phyloP scores from a whole-genome alignment of 1,140 invertebrate genomes.

The Amyelois transitella region DNA sequence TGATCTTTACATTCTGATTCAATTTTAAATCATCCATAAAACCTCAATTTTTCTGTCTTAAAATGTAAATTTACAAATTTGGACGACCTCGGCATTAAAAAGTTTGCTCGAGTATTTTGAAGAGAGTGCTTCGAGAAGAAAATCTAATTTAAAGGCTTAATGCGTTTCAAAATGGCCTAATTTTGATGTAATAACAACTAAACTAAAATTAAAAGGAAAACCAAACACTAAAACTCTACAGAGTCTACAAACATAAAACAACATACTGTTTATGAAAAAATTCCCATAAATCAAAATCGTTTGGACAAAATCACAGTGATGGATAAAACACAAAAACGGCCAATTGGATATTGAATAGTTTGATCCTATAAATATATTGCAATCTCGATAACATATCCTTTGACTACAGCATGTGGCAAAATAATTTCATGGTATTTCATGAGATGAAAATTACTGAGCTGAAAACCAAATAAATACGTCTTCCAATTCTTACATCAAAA shows the following conservation, averaged over 20 bases:
- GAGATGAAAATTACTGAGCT: too few species aligned
- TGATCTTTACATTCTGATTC: not conserved
- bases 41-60: not conserved
- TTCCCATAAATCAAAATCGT: too few species aligned
- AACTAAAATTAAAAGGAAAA: constrained; percentile 3
- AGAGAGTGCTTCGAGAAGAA: not conserved
- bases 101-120: not conserved
- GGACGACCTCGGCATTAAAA: constrained; percentile 1
- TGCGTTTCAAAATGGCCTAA: constrained; percentile 2
- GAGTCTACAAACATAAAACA: too few species aligned
- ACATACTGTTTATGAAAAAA: too few species aligned
- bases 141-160: not conserved
- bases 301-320: too few species aligned
- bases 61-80: constrained; percentile 7
- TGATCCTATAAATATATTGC: too few species aligned
- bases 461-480: too few species aligned
- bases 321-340: too few species aligned
- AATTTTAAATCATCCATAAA: not conserved
- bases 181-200: constrained; percentile 5
- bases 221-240: constrained; percentile 4
- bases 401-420: too few species aligned
- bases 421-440: too few species aligned
- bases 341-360: too few species aligned
- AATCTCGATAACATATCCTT: too few species aligned
- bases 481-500: not conserved